Evolutionary conservation across 2,888 invertebrate species (phyloP), one percentile per base, ranked within the genome.

Genomic region (Charanyca ferruginea): DNA sequence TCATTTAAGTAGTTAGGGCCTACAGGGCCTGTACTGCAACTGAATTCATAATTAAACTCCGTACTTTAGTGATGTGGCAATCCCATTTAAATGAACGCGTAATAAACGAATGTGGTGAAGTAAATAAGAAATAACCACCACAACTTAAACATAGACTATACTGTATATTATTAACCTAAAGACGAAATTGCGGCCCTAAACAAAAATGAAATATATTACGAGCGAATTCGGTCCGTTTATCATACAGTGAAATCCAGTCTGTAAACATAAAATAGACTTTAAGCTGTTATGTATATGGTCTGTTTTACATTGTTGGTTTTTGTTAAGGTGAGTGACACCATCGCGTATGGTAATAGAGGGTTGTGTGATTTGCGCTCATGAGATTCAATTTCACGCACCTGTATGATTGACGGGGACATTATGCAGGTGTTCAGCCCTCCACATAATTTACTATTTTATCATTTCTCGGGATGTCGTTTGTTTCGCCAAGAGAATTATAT

Each of bases 301-400:
- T 66, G 64, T 77, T 81, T 85, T 84, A 35, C 57, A 45, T 57
- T 71, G 69, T 66, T 61, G 67, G 44, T 59, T 60, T 41, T 35
- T 51, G 64, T 65, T 67, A 68, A 79, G 84, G 83, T 84, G 85
- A 86, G 83, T 84, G 86, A 88, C 87, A 88, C 85, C 80, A 83
- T 83, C 73, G 77, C 77, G 81, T 89, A 91, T 91, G 89, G 89
- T 89, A 91, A 91, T 91, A 88, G 84, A 84, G 83, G 86, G 83
- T 77, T 88, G 89, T 92, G 88, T 93, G 93, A 94, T 93, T 94
- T 93, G 93, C 90, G 91, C 92, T 92, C 90, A 93, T 92, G 93
- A 91, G 93, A 93, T 93, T 93, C 94, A 94, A 94, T 94, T 94
- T 93, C 92, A 92, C 91, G 91, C 91, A 88, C 87, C 84, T 88